phyloP scores from a whole-genome alignment of 2,113 vertebrate genomes.

The Gavia stellata region DNA sequence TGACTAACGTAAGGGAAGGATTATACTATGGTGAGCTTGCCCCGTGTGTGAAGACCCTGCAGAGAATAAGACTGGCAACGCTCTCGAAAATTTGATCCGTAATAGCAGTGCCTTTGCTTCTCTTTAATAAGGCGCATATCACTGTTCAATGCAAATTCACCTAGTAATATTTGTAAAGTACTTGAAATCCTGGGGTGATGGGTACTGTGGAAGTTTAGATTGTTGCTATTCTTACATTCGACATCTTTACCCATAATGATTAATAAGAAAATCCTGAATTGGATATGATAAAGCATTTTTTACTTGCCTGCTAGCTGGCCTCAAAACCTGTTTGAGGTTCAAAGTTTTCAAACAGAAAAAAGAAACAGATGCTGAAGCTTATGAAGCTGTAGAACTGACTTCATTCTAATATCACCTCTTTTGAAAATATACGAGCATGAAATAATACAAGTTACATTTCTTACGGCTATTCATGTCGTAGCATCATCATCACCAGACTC shows the following conservation, averaged over 20 bases:
- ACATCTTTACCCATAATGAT: neutral
- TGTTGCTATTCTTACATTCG: neutral
- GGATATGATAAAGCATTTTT: neutral
- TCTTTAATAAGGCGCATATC: neutral
- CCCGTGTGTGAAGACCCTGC: neutral
- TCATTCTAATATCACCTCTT: neutral
- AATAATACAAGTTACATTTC: neutral
- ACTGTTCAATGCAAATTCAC: neutral
- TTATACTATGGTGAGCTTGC: neutral
- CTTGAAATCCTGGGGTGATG: neutral
- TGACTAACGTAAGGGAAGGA: neutral
- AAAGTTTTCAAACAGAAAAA: neutral
- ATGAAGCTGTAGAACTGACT: neutral
- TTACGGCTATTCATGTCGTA: neutral
- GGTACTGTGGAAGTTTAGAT: neutral
- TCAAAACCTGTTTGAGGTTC: neutral
- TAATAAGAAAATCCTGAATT: neutral
- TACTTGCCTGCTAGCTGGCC: neutral
- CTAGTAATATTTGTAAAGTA: neutral
- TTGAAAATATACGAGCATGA: neutral
- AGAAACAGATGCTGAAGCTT: neutral
- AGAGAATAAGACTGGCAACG: neutral
- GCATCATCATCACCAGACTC: neutral
- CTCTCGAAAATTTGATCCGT: neutral
- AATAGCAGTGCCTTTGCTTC: neutral